Evolutionary conservation across 2,797 vertebrate genomes (phyloP).

Genomic region (Picus viridis): DNA sequence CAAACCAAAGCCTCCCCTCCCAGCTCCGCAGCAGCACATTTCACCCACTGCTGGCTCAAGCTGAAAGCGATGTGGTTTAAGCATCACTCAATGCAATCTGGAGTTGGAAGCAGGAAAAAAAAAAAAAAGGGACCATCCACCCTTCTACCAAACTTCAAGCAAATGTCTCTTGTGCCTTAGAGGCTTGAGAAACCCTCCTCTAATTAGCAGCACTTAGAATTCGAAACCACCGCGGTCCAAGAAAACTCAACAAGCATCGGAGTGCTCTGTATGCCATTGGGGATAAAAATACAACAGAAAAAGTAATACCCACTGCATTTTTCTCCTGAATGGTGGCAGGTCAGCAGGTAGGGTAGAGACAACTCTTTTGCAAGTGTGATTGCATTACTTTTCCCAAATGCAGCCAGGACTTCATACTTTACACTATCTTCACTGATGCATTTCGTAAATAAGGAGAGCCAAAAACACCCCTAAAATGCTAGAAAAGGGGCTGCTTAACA

Average conservation of each 20-base stretch:
- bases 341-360: neutral
- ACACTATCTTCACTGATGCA: rapidly evolving
- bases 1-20: neutral
- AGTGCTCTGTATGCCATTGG: neutral
- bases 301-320: neutral
- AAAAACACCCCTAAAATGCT: neutral
- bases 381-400: neutral
- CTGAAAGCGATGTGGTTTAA: neutral
- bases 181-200: neutral
- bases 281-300: neutral
- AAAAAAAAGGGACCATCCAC: neutral
- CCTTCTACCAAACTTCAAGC: neutral
- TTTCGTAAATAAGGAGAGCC: neutral
- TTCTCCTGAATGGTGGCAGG: neutral
- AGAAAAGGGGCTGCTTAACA: neutral
- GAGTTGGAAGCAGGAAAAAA: neutral
- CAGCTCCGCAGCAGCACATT: neutral
- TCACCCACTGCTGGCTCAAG: neutral
- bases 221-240: neutral
- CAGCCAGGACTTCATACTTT: neutral
- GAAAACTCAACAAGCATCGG: neutral
- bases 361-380: neutral
- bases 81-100: neutral
- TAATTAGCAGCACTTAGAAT: neutral
- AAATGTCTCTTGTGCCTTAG: neutral